Percentiles rank a stretch among this genome's conserved stretches.
Conservation (phyloP, 2,797 vertebrate species). For the Lophotriccus pileatus region DNA sequence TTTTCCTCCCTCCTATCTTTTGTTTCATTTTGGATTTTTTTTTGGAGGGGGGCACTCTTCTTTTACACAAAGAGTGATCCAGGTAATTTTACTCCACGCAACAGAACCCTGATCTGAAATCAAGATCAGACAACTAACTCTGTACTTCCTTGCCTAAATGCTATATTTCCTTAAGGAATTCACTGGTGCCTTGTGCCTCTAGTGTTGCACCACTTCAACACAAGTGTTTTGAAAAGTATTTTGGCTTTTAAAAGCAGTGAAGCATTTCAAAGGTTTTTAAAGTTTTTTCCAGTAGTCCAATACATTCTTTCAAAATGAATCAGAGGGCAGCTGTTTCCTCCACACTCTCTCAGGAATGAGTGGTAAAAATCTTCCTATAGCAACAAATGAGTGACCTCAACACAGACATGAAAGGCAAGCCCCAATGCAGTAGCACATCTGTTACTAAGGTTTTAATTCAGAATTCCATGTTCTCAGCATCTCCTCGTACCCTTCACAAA, state of each 20-base stretch:
- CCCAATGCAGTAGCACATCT: neutral
- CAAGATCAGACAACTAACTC: neutral
- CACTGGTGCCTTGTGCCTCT: neutral
- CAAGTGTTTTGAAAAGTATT: neutral
- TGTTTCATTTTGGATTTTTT: rapidly evolving
- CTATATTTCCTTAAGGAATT: neutral
- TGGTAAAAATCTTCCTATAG: neutral
- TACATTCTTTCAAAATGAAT: neutral
- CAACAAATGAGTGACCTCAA: neutral
- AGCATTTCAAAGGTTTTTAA: neutral
- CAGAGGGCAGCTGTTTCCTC: neutral
- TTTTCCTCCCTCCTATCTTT: neutral
- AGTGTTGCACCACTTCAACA: neutral
- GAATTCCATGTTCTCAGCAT: neutral
- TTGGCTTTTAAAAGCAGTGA: neutral
- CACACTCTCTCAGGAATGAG: neutral
- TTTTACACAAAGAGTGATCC: neutral
- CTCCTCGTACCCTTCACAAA: neutral
- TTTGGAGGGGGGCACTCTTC: neutral
- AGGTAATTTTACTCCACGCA: neutral
- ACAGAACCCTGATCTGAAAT: neutral
- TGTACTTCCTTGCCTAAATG: neutral
- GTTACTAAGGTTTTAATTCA: neutral
- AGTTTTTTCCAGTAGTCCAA: neutral
- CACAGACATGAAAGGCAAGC: neutral